Evolutionary conservation across 1,140 invertebrate genomes (phyloP), one percentile per base, ranked within the genome.

Genomic region (Triops longicaudatus): DNA sequence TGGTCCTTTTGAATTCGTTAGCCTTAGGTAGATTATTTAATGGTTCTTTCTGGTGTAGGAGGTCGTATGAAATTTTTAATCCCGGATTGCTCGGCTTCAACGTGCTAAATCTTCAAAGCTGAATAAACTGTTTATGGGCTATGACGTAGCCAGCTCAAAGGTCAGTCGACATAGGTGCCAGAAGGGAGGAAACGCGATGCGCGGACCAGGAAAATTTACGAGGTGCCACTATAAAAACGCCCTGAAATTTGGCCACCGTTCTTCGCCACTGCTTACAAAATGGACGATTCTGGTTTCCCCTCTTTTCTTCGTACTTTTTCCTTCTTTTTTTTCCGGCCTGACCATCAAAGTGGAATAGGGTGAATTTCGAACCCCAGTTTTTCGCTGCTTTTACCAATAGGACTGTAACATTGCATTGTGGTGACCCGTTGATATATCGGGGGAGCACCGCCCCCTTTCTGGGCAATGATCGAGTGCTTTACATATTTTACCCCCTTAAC

Each of bases 341-440:
- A 63, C 50, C 50, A 63, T 63, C 14, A 63, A 63, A 63, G 14
- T 17, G 50, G 50, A 63, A 63, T 63, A 22, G 50, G 50, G 50
- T 63, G 50, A 22, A 63, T 22, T 63, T 63, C 10, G 10, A 22
- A n/a, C 50, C 50, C 50, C 50, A 63, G 50, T 17, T n/a, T 63
- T 63, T 63, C 50, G 17, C 17, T 63, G 50, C 50, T 63, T n/a
- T 63, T 22, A n/a, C 50, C 10, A 63, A 17, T 22, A 14, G 50
- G 50, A 63, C 50, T 63, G 22, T 63, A 63, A 63, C 50, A 63
- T 63, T 63, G 50, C 50, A 63, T 63, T 63, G 50, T 63, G 50
- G 50, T 63, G 50, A 63, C 50, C 50, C 50, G 14, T 63, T 63
- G 50, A 63, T 63, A 63, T 63, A 63, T 63, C 50, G 50, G 22